Conservation (phyloP, 2,113 vertebrate species). For the Dromaius novaehollandiae region DNA sequence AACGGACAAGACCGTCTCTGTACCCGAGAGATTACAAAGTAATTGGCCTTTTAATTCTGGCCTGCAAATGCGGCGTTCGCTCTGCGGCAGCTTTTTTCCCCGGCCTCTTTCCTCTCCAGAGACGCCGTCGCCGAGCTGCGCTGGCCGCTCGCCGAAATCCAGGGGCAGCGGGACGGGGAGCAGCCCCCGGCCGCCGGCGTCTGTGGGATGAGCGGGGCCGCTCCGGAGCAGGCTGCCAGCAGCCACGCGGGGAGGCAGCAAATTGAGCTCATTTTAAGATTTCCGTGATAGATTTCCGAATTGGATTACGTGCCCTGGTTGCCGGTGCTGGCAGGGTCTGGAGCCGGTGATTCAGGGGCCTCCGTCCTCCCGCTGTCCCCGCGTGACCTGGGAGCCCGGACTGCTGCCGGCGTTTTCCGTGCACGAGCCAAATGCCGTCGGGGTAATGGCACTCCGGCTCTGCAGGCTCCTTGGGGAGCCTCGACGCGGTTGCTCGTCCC, state of each 20-base stretch:
- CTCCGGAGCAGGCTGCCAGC: no score
- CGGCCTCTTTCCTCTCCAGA: neutral
- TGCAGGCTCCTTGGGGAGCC: neutral
- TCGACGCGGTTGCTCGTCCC: neutral
- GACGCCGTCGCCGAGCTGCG: neutral
- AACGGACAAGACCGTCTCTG: neutral
- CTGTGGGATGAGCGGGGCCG: no score
- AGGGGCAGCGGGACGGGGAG: no score
- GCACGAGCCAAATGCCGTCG: neutral
- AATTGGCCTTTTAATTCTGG: conserved; percentile 18
- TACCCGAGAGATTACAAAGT: neutral
- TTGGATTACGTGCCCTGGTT: neutral
- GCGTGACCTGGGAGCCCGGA: fast-evolving
- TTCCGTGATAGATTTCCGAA: neutral
- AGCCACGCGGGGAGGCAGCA: neutral
- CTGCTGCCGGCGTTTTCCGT: neutral
- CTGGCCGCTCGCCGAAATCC: neutral
- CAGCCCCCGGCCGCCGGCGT: no score
- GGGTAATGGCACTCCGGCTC: neutral
- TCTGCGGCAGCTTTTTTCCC: fast-evolving
- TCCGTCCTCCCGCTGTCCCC: neutral
- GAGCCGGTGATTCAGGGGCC: neutral
- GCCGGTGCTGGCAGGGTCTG: neutral
- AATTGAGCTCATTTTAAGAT: neutral
- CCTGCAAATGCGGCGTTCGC: neutral